Conservation (phyloP, 2,888 invertebrate genomes). For the Sinelater perroti region DNA sequence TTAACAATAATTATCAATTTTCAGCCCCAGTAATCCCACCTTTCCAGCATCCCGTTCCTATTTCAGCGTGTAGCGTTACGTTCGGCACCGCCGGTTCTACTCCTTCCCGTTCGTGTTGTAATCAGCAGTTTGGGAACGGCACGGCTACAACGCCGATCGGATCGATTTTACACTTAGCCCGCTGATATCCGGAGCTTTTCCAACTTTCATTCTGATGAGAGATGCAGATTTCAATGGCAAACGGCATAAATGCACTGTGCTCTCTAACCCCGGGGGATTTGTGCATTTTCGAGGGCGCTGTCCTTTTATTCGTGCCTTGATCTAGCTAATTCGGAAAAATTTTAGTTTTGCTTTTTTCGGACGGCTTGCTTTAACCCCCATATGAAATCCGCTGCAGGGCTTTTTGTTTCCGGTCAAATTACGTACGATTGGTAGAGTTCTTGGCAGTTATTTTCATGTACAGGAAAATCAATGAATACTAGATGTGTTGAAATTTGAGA, state of each 20-base stretch:
- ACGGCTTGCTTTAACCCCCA: too few species aligned
- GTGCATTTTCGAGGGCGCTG: conserved; percentile 20
- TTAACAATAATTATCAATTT: conserved; percentile 8
- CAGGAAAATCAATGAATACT: too few species aligned
- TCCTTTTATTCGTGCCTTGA: too few species aligned
- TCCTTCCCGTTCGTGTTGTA: conserved; percentile 42
- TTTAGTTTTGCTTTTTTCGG: too few species aligned
- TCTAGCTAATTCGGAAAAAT: too few species aligned
- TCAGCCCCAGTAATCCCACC: not conserved
- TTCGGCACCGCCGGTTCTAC: conserved; percentile 29
- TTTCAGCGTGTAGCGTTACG: conserved; percentile 27
- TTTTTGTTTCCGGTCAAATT: too few species aligned
- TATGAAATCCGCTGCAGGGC: too few species aligned
- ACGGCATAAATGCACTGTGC: conserved; percentile 36
- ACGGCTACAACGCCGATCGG: conserved; percentile 44
- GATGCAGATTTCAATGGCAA: conserved; percentile 46
- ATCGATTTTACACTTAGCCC: conserved; percentile 52
- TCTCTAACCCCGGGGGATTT: conserved; percentile 24
- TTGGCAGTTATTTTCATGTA: too few species aligned
- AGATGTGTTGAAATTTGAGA: too few species aligned
- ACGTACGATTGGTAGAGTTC: too few species aligned
- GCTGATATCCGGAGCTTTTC: conserved; percentile 48
- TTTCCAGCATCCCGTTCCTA: conserved; percentile 23
- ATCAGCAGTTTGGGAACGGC: conserved; percentile 52
- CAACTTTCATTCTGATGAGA: conserved; percentile 49